Conservation (phyloP, 2,113 vertebrate genomes). For the Xenus cinereus region DNA sequence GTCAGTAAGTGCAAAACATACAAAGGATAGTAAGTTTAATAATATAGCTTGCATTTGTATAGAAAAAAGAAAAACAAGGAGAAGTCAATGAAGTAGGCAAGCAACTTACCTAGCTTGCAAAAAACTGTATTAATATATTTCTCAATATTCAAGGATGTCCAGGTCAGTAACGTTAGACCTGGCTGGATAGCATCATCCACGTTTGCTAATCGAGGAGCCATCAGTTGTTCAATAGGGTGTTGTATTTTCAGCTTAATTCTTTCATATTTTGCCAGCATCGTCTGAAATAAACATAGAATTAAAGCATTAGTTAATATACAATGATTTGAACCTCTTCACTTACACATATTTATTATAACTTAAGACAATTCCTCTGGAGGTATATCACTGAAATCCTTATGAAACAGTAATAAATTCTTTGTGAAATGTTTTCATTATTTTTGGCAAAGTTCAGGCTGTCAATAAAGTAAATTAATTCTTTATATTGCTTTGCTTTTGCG, state of each 20-base stretch:
- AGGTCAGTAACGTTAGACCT: slow-evolving; percentile 84
- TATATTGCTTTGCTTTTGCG: background rate
- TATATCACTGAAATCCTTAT: background rate
- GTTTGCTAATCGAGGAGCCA: slow-evolving; percentile 79
- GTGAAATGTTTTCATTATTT: background rate
- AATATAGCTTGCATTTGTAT: background rate
- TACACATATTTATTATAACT: background rate
- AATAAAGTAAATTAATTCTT: background rate
- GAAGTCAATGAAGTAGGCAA: background rate
- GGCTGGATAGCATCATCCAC: slow-evolving; percentile 86
- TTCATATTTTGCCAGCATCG: slow-evolving; percentile 86
- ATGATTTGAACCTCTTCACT: background rate
- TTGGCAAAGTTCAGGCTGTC: background rate
- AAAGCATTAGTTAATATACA: background rate
- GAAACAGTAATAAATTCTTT: background rate
- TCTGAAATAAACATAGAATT: slow-evolving; percentile 64
- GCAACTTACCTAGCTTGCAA: slow-evolving; percentile 79
- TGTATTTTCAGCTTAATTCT: slow-evolving; percentile 88
- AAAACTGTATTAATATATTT: slow-evolving; percentile 79
- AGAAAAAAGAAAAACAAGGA: background rate
- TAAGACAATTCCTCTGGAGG: background rate
- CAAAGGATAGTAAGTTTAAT: background rate
- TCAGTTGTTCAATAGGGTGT: slow-evolving; percentile 75
- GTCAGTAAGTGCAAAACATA: background rate
- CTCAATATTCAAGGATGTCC: slow-evolving; percentile 90